Conservation (phyloP, 2,888 invertebrate species). For the Pristionchus exspectatus region DNA sequence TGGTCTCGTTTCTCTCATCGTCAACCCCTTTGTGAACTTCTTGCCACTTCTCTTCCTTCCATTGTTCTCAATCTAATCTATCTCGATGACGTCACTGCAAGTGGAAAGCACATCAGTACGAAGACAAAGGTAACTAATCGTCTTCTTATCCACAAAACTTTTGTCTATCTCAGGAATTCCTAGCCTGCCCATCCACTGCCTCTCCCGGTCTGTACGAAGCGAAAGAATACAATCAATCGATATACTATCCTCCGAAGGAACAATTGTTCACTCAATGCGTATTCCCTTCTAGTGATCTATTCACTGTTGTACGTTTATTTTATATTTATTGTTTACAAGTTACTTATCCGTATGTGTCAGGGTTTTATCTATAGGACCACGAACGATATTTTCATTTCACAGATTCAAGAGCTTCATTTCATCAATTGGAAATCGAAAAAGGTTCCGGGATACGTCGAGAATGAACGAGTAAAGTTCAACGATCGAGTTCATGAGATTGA, state of each 20-base stretch:
- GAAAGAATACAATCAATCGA: background rate
- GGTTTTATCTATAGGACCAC: no score
- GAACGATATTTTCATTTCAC: background rate
- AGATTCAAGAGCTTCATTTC: conserved; percentile 52
- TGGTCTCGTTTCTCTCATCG: conserved; percentile 81
- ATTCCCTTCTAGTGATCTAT: conserved; percentile 29
- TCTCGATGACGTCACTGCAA: conserved; percentile 57
- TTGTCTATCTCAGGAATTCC: background rate
- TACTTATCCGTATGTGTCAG: background rate
- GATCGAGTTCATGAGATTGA: background rate
- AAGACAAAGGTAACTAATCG: conserved; percentile 15
- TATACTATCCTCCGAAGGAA: conserved; percentile 52
- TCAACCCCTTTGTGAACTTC: conserved; percentile 81
- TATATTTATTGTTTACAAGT: background rate
- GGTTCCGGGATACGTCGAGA: background rate
- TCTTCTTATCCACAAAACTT: background rate
- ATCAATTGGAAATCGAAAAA: conserved; percentile 24
- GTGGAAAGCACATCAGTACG: background rate
- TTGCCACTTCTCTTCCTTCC: conserved; percentile 79
- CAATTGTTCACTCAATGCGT: conserved; percentile 56
- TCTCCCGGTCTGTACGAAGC: conserved; percentile 35
- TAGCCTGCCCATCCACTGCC: conserved; percentile 35
- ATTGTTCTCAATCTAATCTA: conserved; percentile 71
- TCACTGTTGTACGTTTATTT: conserved; percentile 26
- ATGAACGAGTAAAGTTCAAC: conserved; percentile 22